Conservation (phyloP, 2,113 vertebrate species). For the Semicossyphus pulcher region DNA sequence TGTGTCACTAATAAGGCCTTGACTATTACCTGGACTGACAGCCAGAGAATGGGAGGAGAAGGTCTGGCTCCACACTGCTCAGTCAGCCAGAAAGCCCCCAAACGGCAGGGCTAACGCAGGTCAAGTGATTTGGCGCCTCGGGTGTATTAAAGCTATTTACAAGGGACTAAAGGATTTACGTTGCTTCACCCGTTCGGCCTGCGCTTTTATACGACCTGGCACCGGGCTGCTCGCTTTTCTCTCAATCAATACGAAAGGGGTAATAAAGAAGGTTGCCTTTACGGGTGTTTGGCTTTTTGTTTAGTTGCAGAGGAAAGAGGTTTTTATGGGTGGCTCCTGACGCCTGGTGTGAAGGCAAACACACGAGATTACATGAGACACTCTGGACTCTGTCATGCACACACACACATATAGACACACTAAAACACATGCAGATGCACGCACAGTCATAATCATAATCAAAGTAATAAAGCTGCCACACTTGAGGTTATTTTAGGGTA, state of each 20-base stretch:
- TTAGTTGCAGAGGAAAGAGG: constrained; percentile 63
- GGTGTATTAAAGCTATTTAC: constrained; percentile 88
- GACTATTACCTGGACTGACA: constrained; percentile 89
- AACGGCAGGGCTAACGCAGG: constrained; percentile 83
- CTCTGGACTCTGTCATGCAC: constrained; percentile 13
- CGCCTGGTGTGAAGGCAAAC: constrained; percentile 64
- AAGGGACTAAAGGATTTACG: constrained; percentile 83
- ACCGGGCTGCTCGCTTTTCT: constrained; percentile 67
- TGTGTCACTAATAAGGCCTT: constrained; percentile 83
- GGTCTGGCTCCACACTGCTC: constrained; percentile 78
- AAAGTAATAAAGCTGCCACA: background rate
- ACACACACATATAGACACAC: background rate
- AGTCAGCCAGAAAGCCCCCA: constrained; percentile 86
- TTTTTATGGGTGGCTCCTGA: constrained; percentile 70
- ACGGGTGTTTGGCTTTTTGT: constrained; percentile 70
- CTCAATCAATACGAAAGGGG: constrained; percentile 79
- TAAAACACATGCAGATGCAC: background rate
- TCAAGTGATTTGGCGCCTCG: constrained; percentile 92
- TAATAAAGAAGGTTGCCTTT: constrained; percentile 75
- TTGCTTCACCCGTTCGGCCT: constrained; percentile 66
- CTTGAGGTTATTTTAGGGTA: background rate
- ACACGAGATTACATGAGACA: constrained; percentile 53
- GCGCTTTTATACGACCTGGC: constrained; percentile 80
- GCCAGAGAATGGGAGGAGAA: constrained; percentile 83
- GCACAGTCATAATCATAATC: background rate